A percentile compares a stretch with the other conserved stretches of the same genome.
These are phyloP conservation scores for Itoplectis maculator DNA, from an alignment of 2,888 invertebrate species.

Conservation along the genomic window DNA sequence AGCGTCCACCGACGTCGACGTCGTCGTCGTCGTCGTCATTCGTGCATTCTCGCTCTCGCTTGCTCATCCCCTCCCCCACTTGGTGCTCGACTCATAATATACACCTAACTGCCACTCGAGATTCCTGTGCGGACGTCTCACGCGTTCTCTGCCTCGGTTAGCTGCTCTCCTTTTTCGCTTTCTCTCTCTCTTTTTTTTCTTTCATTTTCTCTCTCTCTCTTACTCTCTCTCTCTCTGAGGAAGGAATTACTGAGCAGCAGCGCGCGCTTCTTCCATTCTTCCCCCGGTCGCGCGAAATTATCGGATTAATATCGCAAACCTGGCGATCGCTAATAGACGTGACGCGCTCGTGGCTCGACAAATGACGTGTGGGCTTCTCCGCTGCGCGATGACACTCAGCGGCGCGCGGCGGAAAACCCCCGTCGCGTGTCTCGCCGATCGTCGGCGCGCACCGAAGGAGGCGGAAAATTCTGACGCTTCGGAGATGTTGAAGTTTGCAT, in stretches of 20 bases:
- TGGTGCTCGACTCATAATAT: background rate
- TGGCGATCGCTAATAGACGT: conserved; percentile 30
- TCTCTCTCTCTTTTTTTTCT: background rate
- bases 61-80: conserved; percentile 8
- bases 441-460: background rate
- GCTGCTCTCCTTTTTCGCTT: background rate
- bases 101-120: conserved; percentile 14
- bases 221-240: no score
- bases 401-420: conserved; percentile 41
- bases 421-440: no score
- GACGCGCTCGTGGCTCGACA: conserved; percentile 35
- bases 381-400: background rate
- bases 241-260: no score
- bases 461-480: conserved; percentile 23
- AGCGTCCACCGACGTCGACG: conserved; percentile 30
- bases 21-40: conserved; percentile 50
- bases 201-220: background rate
- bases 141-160: conserved; percentile 33
- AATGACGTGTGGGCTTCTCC: conserved; percentile 41
- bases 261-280: conserved; percentile 17
- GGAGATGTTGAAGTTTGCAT: no score
- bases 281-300: conserved; percentile 52
- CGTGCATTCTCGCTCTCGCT: conserved; percentile 3
- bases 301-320: conserved; percentile 42
- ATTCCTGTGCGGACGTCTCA: conserved; percentile 9